A percentile compares a stretch with the other conserved stretches of the same genome.
phyloP scores from a whole-genome alignment of 2,888 invertebrate species.

The Ichneumoninae sp. region DNA sequence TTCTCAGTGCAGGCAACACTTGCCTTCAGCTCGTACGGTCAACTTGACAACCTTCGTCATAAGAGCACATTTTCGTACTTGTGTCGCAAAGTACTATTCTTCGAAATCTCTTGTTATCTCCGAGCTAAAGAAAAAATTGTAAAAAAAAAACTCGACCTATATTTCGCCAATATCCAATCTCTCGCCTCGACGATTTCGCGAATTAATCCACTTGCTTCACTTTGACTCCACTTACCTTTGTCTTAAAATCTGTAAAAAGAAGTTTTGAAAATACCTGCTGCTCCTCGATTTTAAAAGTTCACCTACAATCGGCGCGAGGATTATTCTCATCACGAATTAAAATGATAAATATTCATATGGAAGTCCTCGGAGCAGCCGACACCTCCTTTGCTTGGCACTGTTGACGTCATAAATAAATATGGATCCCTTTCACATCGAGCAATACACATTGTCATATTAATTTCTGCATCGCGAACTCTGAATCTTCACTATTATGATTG shows the following conservation, averaged over 20 bases:
- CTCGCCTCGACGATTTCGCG: conserved; percentile 37
- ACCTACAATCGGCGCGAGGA: conserved; percentile 12
- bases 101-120: not conserved
- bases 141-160: not conserved
- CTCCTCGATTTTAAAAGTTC: conserved; percentile 1
- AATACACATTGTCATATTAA: not conserved
- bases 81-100: not conserved
- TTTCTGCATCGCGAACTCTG: not conserved
- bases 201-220: conserved; percentile 20
- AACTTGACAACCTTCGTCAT: no score
- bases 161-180: conserved; percentile 27
- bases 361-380: conserved; percentile 4
- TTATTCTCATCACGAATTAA: not conserved
- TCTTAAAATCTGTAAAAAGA: conserved; percentile 46
- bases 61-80: no score
- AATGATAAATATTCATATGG: conserved; percentile 6
- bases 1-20: no score
- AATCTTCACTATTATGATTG: not conserved
- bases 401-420: conserved; percentile 13
- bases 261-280: conserved; percentile 19
- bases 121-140: conserved; percentile 12
- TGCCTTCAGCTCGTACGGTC: no score
- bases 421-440: not conserved
- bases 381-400: conserved; percentile 1
- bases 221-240: conserved; percentile 59